Percentiles rank a stretch among this genome's conserved stretches.
These are phyloP conservation scores for Auanema freiburgensis DNA, from an alignment of 2,888 invertebrate species.

Conservation along the genomic window DNA sequence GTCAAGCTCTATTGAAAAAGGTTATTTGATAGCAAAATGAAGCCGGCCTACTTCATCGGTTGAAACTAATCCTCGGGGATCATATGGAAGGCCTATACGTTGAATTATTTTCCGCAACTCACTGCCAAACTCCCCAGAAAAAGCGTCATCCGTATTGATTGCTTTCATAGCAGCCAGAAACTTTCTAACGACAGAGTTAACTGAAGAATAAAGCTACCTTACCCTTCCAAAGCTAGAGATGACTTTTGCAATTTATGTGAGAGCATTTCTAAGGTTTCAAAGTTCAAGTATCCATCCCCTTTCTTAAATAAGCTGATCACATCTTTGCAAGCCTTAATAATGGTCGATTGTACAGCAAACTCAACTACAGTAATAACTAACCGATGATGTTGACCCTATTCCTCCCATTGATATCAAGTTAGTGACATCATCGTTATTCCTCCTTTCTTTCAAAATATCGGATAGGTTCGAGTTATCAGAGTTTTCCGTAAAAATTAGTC, in stretches of 20 bases:
- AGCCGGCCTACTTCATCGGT: too few species aligned
- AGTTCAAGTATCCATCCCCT: slow-evolving; percentile 76
- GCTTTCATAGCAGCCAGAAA: background rate
- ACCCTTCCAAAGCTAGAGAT: slow-evolving; percentile 18
- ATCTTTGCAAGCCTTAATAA: slow-evolving; percentile 17
- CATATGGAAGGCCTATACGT: too few species aligned
- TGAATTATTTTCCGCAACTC: too few species aligned
- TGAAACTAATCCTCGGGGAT: too few species aligned
- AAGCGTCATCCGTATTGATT: slow-evolving; percentile 3
- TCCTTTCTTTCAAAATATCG: slow-evolving; percentile 40
- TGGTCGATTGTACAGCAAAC: too few species aligned
- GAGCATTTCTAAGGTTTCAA: slow-evolving; percentile 88
- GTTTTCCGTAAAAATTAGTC: slow-evolving; percentile 35
- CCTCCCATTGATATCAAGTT: too few species aligned
- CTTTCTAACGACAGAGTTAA: slow-evolving; percentile 2
- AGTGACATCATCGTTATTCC: slow-evolving; percentile 25
- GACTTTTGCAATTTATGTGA: slow-evolving; percentile 76
- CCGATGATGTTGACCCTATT: too few species aligned
- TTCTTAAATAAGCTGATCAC: slow-evolving; percentile 38
- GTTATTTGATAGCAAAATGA: too few species aligned
- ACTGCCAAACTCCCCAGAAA: too few species aligned
- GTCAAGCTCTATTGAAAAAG: too few species aligned
- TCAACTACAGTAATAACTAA: too few species aligned
- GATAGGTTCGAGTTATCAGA: slow-evolving; percentile 36
- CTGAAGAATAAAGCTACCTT: slow-evolving; percentile 9